Percentiles rank a stretch among this genome's conserved stretches.
Conservation (phyloP, 1,140 invertebrate species). For the Hylaeus volcanicus region DNA sequence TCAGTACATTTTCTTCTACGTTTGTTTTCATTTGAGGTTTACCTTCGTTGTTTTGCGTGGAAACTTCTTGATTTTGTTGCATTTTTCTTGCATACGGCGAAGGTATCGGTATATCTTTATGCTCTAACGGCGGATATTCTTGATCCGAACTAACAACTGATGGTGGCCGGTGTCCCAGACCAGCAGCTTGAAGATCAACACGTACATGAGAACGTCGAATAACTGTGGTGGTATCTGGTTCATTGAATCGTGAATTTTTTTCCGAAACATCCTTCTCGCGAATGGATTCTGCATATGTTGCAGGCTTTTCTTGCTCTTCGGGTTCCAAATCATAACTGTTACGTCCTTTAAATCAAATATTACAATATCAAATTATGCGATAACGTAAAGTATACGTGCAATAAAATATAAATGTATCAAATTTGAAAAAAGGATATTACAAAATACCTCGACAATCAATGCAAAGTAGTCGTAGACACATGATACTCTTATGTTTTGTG, state of each 20-base stretch:
- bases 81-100: slow-evolving; percentile 68
- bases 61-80: slow-evolving; percentile 55
- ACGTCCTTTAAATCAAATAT: slow-evolving; percentile 69
- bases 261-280: slow-evolving; percentile 55
- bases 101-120: slow-evolving; percentile 72
- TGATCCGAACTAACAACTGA: slow-evolving; percentile 79
- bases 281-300: slow-evolving; percentile 63
- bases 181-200: slow-evolving; percentile 83
- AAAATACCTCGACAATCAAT: slow-evolving; percentile 82
- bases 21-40: slow-evolving; percentile 42
- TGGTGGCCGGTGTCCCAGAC: slow-evolving; percentile 82
- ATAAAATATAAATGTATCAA: slow-evolving; percentile 1
- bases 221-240: slow-evolving; percentile 75
- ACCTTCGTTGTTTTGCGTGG: slow-evolving; percentile 45
- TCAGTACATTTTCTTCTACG: slow-evolving; percentile 15
- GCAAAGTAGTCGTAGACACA: slow-evolving; percentile 81
- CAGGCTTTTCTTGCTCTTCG: slow-evolving; percentile 71
- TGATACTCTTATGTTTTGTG: slow-evolving; percentile 58
- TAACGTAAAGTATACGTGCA: not conserved
- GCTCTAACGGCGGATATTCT: slow-evolving; percentile 71
- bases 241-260: slow-evolving; percentile 72
- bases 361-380: slow-evolving; percentile 3
- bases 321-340: slow-evolving; percentile 78
- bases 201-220: slow-evolving; percentile 76
- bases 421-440: slow-evolving; percentile 1